Conservation (phyloP, 2,113 vertebrate genomes). For the Chauna torquata region DNA sequence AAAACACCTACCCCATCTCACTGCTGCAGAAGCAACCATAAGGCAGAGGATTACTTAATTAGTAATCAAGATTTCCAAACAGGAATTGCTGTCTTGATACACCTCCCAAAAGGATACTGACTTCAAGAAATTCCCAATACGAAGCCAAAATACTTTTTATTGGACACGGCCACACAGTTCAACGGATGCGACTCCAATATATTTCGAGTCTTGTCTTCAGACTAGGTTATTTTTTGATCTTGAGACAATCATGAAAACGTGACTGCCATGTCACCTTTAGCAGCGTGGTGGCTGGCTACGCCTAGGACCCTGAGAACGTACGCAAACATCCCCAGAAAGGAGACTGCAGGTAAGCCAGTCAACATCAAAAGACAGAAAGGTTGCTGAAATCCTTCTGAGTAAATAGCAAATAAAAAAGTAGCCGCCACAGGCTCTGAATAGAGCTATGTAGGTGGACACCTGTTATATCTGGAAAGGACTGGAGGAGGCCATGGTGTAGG, state of each 20-base stretch:
- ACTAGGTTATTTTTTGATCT: background rate
- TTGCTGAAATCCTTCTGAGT: background rate
- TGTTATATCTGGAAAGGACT: background rate
- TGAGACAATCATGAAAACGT: background rate
- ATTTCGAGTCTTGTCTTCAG: background rate
- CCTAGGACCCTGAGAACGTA: background rate
- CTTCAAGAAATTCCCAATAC: background rate
- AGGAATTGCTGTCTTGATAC: background rate
- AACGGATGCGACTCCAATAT: background rate
- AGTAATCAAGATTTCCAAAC: background rate
- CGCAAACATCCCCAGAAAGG: accelerated
- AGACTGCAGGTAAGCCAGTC: background rate
- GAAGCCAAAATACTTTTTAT: background rate
- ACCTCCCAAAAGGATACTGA: background rate
- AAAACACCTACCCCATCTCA: background rate
- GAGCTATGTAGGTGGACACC: background rate
- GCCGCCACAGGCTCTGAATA: background rate
- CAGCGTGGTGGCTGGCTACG: background rate
- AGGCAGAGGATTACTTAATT: background rate
- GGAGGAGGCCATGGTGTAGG: background rate
- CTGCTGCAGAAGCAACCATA: background rate
- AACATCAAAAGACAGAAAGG: background rate
- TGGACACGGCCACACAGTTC: background rate
- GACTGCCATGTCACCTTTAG: background rate
- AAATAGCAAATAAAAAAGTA: background rate